Evolutionary conservation across 2,888 invertebrate species (phyloP).

Genomic region (Dendrolimus pini): DNA sequence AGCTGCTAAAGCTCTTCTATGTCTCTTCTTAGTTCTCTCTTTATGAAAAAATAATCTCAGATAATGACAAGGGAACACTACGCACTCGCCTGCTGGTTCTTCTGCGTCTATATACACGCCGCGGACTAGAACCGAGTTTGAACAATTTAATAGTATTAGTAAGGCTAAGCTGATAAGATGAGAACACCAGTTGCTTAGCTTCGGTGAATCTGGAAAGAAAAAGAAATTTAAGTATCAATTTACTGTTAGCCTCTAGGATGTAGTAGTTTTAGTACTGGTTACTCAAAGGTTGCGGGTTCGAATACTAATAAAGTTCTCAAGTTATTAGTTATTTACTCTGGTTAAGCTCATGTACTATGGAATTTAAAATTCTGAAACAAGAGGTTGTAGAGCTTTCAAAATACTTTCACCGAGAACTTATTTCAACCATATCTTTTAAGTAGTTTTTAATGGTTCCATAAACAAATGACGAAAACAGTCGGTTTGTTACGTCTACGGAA

Average conservation of each 20-base stretch:
- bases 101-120: constrained; percentile 94
- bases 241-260: not conserved
- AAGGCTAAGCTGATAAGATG: constrained; percentile 84
- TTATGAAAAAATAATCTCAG: constrained; percentile 85
- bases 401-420: no score
- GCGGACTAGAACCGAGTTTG: constrained; percentile 90
- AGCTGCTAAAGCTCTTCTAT: constrained; percentile 47
- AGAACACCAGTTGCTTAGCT: constrained; percentile 88
- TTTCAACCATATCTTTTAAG: no score
- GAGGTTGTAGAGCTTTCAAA: no score
- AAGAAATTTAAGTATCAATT: not conserved
- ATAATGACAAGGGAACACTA: constrained; percentile 90
- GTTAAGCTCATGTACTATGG: no score
- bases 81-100: constrained; percentile 88
- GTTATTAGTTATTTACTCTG: no score
- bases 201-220: constrained; percentile 77
- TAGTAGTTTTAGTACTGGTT: no score
- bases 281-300: no score
- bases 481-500: no score
- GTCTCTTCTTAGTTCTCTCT: constrained; percentile 79
- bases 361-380: no score
- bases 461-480: no score
- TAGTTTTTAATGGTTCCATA: no score
- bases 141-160: constrained; percentile 87
- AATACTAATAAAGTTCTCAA: no score